A percentile compares a stretch with the other conserved stretches of the same genome.
These are phyloP conservation scores for Erinaceus europaeus DNA, from an alignment of 2,113 vertebrate genomes.

Conservation along the genomic window DNA sequence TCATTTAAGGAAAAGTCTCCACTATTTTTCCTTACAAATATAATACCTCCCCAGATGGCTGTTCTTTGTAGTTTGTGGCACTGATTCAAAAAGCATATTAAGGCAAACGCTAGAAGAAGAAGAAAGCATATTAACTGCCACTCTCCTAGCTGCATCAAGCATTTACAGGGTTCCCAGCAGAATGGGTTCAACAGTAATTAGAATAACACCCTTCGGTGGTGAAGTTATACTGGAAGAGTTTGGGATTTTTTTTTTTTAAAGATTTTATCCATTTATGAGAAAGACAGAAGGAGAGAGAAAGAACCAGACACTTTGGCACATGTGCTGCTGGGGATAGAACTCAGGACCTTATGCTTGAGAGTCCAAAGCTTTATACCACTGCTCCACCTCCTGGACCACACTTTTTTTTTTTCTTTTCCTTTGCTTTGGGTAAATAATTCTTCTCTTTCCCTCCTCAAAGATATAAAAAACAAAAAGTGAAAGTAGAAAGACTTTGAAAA, in stretches of 20 bases:
- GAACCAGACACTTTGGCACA: too few species aligned
- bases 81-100: conserved; percentile 83
- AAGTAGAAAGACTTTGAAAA: neutral
- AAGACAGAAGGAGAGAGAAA: too few species aligned
- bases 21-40: conserved; percentile 78
- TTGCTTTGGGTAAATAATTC: conserved; percentile 58
- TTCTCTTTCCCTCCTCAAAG: neutral
- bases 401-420: conserved; percentile 59
- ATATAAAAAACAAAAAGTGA: conserved; percentile 57
- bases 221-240: conserved; percentile 70
- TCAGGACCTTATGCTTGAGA: too few species aligned
- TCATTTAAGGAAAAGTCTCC: conserved; percentile 81
- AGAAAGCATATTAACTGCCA: conserved; percentile 83
- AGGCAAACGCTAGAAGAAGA: too few species aligned
- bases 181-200: conserved; percentile 80
- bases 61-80: conserved; percentile 84
- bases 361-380: too few species aligned
- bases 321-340: too few species aligned
- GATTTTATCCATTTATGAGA: too few species aligned
- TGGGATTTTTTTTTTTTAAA: conserved; percentile 69
- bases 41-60: conserved; percentile 84
- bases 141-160: conserved; percentile 73
- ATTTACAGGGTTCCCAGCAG: conserved; percentile 72
- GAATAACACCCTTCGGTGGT: conserved; percentile 73
- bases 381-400: too few species aligned